These are phyloP conservation scores for Mohoua ochrocephala DNA, from an alignment of 2,113 vertebrate genomes.

Conservation along the genomic window DNA sequence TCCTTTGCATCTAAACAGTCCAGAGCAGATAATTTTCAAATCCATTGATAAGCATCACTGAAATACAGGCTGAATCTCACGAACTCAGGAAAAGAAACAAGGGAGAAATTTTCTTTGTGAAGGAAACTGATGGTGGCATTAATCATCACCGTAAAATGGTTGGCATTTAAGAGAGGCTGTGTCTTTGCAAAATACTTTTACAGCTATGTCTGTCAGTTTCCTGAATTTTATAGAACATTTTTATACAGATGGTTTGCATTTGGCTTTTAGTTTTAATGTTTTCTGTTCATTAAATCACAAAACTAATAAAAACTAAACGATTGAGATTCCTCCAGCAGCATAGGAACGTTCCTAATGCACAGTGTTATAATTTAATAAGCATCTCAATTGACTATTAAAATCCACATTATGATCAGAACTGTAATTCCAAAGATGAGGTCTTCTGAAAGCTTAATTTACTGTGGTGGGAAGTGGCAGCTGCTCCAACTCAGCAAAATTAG, in stretches of 20 bases:
- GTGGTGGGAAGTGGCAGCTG: conserved; percentile 45
- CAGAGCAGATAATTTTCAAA: neutral
- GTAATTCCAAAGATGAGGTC: conserved; percentile 56
- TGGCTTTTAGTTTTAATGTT: conserved; percentile 52
- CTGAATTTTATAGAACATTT: conserved; percentile 1
- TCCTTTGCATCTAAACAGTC: neutral
- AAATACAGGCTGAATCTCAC: neutral
- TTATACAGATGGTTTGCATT: conserved; percentile 45
- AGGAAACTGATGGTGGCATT: neutral
- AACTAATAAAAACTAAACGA: conserved; percentile 40
- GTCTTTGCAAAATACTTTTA: conserved; percentile 4
- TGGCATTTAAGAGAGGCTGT: neutral
- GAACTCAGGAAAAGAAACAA: neutral
- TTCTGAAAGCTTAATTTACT: conserved; percentile 58
- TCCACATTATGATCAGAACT: conserved; percentile 46
- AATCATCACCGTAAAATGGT: neutral
- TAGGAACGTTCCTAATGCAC: neutral
- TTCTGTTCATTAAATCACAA: conserved; percentile 54
- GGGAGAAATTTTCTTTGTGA: neutral
- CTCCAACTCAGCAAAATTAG: conserved; percentile 28
- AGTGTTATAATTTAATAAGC: conserved; percentile 57
- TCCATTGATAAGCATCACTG: neutral
- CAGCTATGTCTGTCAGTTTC: conserved; percentile 6
- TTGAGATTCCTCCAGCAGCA: neutral
- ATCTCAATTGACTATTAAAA: conserved; percentile 58